Evolutionary conservation across 2,113 vertebrate genomes (phyloP), one percentile per base, ranked within the genome.

Genomic region (Globicephala melas): DNA sequence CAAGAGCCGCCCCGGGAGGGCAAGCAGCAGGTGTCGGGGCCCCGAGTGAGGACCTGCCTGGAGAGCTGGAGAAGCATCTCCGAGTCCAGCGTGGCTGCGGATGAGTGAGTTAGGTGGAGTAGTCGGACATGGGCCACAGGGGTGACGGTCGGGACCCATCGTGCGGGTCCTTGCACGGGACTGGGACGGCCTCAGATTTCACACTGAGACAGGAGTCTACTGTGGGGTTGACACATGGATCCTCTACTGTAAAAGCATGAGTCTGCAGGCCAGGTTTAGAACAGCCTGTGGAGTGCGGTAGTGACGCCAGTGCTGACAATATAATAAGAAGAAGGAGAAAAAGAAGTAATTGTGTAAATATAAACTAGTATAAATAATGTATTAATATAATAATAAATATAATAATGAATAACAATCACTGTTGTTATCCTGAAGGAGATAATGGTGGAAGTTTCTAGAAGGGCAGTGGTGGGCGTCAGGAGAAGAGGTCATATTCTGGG

Each of bases 251-350:
- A 36, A 8, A 55, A 74, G 17, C 20, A n/a, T 13, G 20, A 28
- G 23, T 11, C 31, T 28, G 58, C 26, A 21, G 15, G 15, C 55
- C 23, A 28, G 26, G 8, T 74, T n/a, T 65, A 55, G 38, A 70
- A 81, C 1, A 62, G 14, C 15, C 55, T 44, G 20, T 8, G 4
- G 20, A 1, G 3, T 53, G 10, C 0, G 11, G 17, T 8, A 6
- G 12, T 14, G 18, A 70, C 18, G 36, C 1, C 36, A 65, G 12
- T 10, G 14, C 1, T 28, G 7, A 62, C 17, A 11, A 47, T n/a
- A 77, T 20, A 53, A 53, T 2, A 10, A 2, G 2, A 26, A 47
- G 15, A 31, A 8, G 44, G 8, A 20, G 41, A 14, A 44, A 12
- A 14, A 15, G 28, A 33, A 77, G 74, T 14, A 25, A 79, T 4